These are phyloP conservation scores for Tapera naevia DNA, from an alignment of 2,797 vertebrate genomes.

Conservation along the genomic window DNA sequence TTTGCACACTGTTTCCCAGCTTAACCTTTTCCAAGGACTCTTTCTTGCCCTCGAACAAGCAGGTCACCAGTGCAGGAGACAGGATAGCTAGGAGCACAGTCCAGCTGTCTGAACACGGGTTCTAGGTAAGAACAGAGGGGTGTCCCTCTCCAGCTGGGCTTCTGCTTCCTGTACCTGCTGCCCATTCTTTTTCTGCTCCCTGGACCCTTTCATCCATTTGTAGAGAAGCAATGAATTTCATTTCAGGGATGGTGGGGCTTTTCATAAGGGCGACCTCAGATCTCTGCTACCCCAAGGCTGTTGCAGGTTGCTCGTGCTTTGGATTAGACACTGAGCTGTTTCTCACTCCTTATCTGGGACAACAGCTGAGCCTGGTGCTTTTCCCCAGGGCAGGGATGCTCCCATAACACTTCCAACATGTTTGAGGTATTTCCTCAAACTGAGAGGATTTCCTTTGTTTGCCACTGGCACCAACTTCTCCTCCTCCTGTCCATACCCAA, in stretches of 20 bases:
- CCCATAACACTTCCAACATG: neutral
- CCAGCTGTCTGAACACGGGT: fast-evolving
- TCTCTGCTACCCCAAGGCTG: neutral
- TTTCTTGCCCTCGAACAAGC: neutral
- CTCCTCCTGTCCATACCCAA: neutral
- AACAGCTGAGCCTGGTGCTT: neutral
- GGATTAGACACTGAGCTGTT: neutral
- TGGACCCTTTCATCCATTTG: neutral
- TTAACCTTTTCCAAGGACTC: neutral
- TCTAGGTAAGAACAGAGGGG: fast-evolving
- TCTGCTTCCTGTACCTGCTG: neutral
- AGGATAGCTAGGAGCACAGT: fast-evolving
- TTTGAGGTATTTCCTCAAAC: too few relatives aligned
- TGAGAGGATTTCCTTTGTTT: neutral
- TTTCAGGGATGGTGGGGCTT: too few relatives aligned
- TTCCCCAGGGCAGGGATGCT: neutral
- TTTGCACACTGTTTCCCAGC: neutral
- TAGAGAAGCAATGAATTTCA: neutral
- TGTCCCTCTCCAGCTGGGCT: neutral
- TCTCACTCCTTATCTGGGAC: neutral
- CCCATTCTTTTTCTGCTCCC: neutral
- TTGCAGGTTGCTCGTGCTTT: neutral
- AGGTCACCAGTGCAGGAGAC: neutral
- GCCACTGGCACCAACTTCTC: neutral
- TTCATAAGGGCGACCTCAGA: too few relatives aligned